Evolutionary conservation across 2,888 invertebrate genomes (phyloP).

Genomic region (Pollenia griseotomentosa): DNA sequence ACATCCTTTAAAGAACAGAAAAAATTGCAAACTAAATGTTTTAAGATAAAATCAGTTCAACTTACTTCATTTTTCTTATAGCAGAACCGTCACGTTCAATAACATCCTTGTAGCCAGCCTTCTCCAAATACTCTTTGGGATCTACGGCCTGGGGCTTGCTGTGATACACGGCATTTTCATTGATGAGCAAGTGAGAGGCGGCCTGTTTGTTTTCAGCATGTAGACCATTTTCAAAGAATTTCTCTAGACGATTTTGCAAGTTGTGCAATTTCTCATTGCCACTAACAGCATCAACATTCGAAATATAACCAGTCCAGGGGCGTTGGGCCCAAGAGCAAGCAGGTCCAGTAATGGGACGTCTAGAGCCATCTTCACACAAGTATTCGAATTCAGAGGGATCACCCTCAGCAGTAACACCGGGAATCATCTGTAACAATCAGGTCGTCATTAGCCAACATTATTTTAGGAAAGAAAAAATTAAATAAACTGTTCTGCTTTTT

Average conservation of each 20-base stretch:
- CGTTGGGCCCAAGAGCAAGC: conserved; percentile 93
- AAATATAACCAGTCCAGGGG: conserved; percentile 92
- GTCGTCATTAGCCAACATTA: too few species aligned
- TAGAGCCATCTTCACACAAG: conserved; percentile 91
- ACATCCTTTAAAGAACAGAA: conserved; percentile 84
- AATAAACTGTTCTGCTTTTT: not conserved
- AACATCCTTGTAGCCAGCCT: conserved; percentile 89
- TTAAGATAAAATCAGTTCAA: not conserved
- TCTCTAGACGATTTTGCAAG: conserved; percentile 82
- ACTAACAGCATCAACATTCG: conserved; percentile 86
- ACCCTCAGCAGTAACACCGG: conserved; percentile 87
- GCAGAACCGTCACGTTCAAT: conserved; percentile 90
- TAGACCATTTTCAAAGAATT: conserved; percentile 82
- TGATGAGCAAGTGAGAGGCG: conserved; percentile 86
- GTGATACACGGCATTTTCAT: conserved; percentile 85
- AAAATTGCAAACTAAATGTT: not conserved
- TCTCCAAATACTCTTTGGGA: conserved; percentile 87
- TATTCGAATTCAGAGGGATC: conserved; percentile 90
- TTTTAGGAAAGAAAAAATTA: too few species aligned
- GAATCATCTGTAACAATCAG: conserved; percentile 85
- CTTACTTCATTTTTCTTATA: conserved; percentile 86
- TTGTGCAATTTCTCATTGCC: conserved; percentile 79
- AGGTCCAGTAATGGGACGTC: conserved; percentile 87
- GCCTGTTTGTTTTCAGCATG: conserved; percentile 81
- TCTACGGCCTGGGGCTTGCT: conserved; percentile 85